phyloP scores from a whole-genome alignment of 2,113 vertebrate genomes.

The Solea solea region DNA sequence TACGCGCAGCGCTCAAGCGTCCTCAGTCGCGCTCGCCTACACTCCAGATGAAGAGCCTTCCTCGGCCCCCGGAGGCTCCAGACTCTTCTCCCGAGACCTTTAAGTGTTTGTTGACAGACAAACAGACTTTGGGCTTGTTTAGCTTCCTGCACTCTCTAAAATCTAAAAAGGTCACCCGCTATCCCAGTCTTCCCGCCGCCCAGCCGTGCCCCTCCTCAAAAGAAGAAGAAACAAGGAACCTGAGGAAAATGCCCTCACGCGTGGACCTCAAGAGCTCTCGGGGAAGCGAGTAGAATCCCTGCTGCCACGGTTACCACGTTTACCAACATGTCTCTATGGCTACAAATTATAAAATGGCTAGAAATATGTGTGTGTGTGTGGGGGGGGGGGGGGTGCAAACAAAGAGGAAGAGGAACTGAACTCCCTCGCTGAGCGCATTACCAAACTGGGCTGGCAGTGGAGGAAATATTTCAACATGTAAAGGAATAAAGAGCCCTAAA shows the following conservation, averaged over 20 bases:
- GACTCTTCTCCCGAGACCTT: constrained; percentile 75
- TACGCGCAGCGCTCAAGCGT: constrained; percentile 68
- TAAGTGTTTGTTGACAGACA: constrained; percentile 81
- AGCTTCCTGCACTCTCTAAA: constrained; percentile 73
- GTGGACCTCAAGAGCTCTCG: constrained; percentile 71
- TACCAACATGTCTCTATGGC: constrained; percentile 82
- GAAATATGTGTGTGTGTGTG: constrained; percentile 65
- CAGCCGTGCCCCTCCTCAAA: constrained; percentile 26
- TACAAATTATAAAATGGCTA: constrained; percentile 76
- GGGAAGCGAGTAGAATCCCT: constrained; percentile 74
- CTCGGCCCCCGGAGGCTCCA: constrained; percentile 62
- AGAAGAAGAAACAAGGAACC: constrained; percentile 50
- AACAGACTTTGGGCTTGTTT: constrained; percentile 79
- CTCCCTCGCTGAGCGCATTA: constrained; percentile 41
- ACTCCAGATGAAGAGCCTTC: constrained; percentile 73
- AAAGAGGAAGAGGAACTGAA: constrained; percentile 66
- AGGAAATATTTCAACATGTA: constrained; percentile 26
- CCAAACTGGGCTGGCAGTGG: constrained; percentile 1
- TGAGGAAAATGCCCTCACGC: constrained; percentile 68
- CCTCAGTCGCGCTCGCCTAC: constrained; percentile 66
- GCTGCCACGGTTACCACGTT: constrained; percentile 77
- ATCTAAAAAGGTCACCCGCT: constrained; percentile 76
- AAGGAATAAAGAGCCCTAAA: constrained; percentile 39
- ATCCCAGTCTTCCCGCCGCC: constrained; percentile 35
- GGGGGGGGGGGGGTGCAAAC: constrained; percentile 40